Evolutionary conservation across 2,888 invertebrate genomes (phyloP), one percentile per base, ranked within the genome.

Genomic region (Quadroppia sp.): DNA sequence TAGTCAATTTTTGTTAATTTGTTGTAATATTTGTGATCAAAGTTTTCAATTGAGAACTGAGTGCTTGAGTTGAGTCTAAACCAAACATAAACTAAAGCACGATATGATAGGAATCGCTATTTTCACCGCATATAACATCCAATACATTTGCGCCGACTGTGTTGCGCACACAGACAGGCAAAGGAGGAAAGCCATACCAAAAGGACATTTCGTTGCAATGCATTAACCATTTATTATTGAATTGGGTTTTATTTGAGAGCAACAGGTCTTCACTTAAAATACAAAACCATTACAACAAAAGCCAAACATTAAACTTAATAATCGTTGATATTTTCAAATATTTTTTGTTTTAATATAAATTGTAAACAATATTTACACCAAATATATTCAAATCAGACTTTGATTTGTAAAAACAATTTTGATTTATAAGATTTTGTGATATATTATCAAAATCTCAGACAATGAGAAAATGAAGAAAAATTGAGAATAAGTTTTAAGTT

Each of bases 251-350:
- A 53, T 53, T 61, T 17, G 32, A 17, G 61, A 61, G 61, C 61
- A 61, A 61, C 61, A 61, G 61, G 61, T 61, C 61, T 11, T 61
- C 61, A 61, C 13, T 56, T 56, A 4, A 25, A 56, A 11, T 56
- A 53, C 25, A 53, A 23, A 53, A 23, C 6, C 45, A 45, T 6
- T 17, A 15, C 15, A 9, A 45, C 45, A 45, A 53, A 53, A 36
- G 36, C 9, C 50, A 50, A 53, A 53, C 53, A 23, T 53, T 25
- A 53, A 53, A 25, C 53, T 11, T 11, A 23, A 53, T 25, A 53
- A 6, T 53, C 23, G 25, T 53, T 23, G 7, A 45, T n/a, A 45
- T 45, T 25, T 23, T 50, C 50, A 4, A 4, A 50, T 50, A 17
- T 20, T 20, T 50, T 50, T 36, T 36, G n/a, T n/a, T n/a, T n/a